Evolutionary conservation across 2,888 invertebrate genomes (phyloP).

Genomic region (Tenthredo distinguenda): DNA sequence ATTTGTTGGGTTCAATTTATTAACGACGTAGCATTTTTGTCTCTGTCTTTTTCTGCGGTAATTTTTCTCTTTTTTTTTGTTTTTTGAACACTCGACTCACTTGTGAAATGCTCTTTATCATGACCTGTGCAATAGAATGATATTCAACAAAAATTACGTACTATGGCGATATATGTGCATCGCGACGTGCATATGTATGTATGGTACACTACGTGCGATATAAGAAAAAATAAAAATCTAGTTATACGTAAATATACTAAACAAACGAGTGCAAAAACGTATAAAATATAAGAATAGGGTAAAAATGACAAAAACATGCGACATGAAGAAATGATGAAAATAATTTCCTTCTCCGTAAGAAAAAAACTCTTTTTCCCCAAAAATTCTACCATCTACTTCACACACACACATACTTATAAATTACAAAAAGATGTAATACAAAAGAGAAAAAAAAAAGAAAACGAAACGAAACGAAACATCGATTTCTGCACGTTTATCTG

Average conservation of each 20-base stretch:
- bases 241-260: not conserved
- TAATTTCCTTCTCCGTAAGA: slow-evolving; percentile 53
- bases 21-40: not conserved
- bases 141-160: not conserved
- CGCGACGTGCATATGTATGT: not conserved
- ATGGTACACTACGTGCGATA: slow-evolving; percentile 1
- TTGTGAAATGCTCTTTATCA: not conserved
- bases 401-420: slow-evolving; percentile 55
- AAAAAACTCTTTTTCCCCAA: slow-evolving; percentile 62
- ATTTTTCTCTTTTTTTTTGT: not conserved
- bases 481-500: slow-evolving; percentile 35
- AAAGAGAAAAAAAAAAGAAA: slow-evolving; percentile 36
- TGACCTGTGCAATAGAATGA: not conserved
- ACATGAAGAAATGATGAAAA: slow-evolving; percentile 50
- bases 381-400: slow-evolving; percentile 60
- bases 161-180: not conserved
- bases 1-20: not conserved
- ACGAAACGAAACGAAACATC: slow-evolving; percentile 51
- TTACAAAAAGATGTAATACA: slow-evolving; percentile 57
- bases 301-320: slow-evolving; percentile 46
- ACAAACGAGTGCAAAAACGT: slow-evolving; percentile 2
- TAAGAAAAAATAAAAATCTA: not conserved
- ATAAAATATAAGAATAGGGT: not conserved
- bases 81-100: not conserved
- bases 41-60: not conserved